phyloP scores from a whole-genome alignment of 2,797 vertebrate species.

The Garrulus glandarius region DNA sequence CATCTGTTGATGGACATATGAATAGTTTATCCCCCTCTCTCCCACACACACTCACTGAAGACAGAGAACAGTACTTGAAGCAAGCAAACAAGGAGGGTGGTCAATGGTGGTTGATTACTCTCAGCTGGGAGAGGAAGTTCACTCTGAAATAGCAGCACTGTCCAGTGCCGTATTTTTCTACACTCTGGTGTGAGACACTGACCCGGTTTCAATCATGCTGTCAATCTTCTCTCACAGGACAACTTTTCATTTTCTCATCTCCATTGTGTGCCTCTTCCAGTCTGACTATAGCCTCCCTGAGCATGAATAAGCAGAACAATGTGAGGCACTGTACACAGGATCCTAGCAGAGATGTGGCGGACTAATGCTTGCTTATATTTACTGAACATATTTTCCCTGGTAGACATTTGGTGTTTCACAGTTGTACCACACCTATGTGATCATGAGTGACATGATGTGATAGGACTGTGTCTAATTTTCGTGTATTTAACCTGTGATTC shows the following conservation, averaged over 20 bases:
- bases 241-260: neutral
- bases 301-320: neutral
- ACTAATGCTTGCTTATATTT: neutral
- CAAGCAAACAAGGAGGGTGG: neutral
- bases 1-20: neutral
- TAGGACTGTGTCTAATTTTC: neutral
- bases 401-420: neutral
- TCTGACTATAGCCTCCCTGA: neutral
- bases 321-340: neutral
- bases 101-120: no score
- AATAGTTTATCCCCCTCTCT: neutral
- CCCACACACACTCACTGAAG: neutral
- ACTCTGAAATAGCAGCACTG: neutral
- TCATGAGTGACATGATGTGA: accelerated
- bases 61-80: neutral
- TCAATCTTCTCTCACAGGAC: neutral
- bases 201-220: neutral
- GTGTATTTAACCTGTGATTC: neutral
- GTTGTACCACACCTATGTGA: neutral
- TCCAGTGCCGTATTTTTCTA: neutral
- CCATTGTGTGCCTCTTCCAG: neutral
- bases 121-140: neutral
- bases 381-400: neutral
- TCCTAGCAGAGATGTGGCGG: neutral
- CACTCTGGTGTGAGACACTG: neutral